Base-by-base conservation (phyloP, 2,888 invertebrate genomes). In the Chalcis sispes region DNA sequence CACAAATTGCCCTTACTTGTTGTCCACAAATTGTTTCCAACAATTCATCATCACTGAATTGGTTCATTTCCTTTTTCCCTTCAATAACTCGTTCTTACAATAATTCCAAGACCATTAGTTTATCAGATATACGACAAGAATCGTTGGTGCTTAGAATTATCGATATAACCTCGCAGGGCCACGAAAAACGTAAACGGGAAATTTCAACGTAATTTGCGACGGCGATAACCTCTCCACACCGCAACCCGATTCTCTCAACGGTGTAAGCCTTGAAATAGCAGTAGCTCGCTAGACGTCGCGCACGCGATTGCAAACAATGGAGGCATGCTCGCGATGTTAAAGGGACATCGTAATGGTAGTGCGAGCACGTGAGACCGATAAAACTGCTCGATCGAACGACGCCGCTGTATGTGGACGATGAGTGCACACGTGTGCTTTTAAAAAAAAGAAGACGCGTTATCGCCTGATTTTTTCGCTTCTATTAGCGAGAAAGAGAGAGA, bases 271-370 rank as follows among this genome's bases (percentile, higher is more conserved):
- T 56, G 48, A 65, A 61, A 72, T 61, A 56, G 75, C 72, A 36
- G 48, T 18, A 58, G 61, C 66, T 75, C 77, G 66, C 77, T 77
- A 77, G 75, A 79, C 78, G 79, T 76, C 78, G 78, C 77, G 78
- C 69, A 23, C 67, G 72, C 80, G 78, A 82, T 81, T 81, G 79
- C 79, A 81, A 81, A 82, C 82, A 82, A 82, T 82, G 79, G 79
- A 62, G 79, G 77, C 73, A 65, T 25, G 4, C 48, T 27, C 25
- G n/a, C 18, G 15, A n/a, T 27, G 13, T n/a, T n/a, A 36, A n/a
- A 3, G 36, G 67, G n/a, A n/a, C n/a, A n/a, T n/a, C 15, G 46
- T 77, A 80, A 79, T 78, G 78, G 76, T 61, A 75, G 74, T 66
- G 67, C 72, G n/a, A n/a, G 73, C 78, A 78, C 75, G 80, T 74